Evolutionary conservation across 2,113 vertebrate genomes (phyloP), one percentile per base, ranked within the genome.

Genomic region (Pomatostomus ruficeps): DNA sequence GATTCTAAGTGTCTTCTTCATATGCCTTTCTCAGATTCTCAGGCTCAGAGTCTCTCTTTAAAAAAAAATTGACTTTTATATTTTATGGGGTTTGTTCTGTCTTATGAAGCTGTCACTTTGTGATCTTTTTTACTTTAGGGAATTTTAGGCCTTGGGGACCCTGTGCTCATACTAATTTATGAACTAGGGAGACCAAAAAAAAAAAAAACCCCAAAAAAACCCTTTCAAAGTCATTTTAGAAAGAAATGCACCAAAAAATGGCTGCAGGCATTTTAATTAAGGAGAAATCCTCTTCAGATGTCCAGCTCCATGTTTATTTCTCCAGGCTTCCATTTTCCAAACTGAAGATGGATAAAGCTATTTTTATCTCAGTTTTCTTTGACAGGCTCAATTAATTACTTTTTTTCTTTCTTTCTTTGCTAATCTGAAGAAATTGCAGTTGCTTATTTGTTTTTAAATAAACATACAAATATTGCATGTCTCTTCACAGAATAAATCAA

Each of bases 231-330:
- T 59, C 6, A 62, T 85, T 89, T 94, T 91, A 88, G 62, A 71
- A 94, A 91, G 45, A 75, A 89, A 73, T 6, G 13, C n/a, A 85
- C 14, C 54, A 76, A 54, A 84, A 84, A 87, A 62, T 36, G 59
- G 59, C 86, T 92, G 48, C 81, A 59, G 85, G 93, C 78, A 51
- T 91, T 96, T 96, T 91, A 93, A 91, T 93, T 93, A 94, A 23
- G 23, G 36, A 89, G 48, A 91, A 91, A 88, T 59, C 68, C 29
- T 91, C 93, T 88, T 94, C 51, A 58, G 18, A 42, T 93, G 85
- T 85, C 85, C 88, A 85, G 85, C 51, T 85, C 43, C 12, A 36
- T 40, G 25, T 63, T 85, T 89, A 75, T 92, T 91, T 91, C 82
- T 93, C 78, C 63, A 90, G 61, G 75, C 78, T 83, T 83, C 78